These are phyloP conservation scores for Lineus longissimus DNA, from an alignment of 1,140 invertebrate genomes.

Conservation along the genomic window DNA sequence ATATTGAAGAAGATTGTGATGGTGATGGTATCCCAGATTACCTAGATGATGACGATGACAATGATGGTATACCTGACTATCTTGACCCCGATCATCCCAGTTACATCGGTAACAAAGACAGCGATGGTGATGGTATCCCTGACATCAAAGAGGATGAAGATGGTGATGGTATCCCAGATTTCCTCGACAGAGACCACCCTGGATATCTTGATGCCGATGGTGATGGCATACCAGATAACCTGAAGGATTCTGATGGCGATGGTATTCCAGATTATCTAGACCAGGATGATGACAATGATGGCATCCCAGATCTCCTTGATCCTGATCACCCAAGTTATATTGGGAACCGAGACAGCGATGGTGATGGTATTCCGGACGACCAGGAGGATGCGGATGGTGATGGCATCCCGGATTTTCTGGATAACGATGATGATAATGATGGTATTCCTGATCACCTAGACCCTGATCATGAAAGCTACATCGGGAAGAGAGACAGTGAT, in stretches of 20 bases:
- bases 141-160: constrained; percentile 33
- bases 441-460: constrained; percentile 42
- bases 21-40: constrained; percentile 42
- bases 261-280: constrained; percentile 35
- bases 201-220: constrained; percentile 28
- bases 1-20: constrained; percentile 27
- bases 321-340: constrained; percentile 11
- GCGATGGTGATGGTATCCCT: constrained; percentile 41
- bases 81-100: constrained; percentile 37
- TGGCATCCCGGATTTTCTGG: constrained; percentile 32
- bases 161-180: constrained; percentile 41
- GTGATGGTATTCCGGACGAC: constrained; percentile 39
- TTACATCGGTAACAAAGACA: constrained; percentile 34
- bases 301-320: constrained; percentile 42
- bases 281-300: constrained; percentile 38
- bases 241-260: constrained; percentile 24
- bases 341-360: constrained; percentile 30
- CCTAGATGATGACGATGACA: constrained; percentile 33
- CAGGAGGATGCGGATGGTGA: constrained; percentile 25
- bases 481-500: constrained; percentile 28
- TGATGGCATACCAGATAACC: constrained; percentile 40
- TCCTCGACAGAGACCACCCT: constrained; percentile 25
- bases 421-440: constrained; percentile 39
- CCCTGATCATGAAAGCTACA: constrained; percentile 11
- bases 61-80: constrained; percentile 43